Conservation (phyloP, 2,888 invertebrate species). For the Athalia rosae region DNA sequence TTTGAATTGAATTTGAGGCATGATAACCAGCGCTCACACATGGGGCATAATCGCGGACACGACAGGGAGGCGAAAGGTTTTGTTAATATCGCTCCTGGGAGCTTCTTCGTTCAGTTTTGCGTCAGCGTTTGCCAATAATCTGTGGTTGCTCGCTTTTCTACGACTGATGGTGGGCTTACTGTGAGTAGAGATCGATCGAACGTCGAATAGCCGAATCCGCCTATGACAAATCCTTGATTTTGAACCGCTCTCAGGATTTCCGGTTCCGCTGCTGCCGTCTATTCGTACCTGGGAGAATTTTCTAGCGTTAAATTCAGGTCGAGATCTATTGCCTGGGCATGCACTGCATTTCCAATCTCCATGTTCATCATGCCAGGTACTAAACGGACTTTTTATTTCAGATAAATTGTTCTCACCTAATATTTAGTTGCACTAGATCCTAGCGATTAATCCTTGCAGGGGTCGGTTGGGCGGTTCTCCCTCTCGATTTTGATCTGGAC, state of each 20-base stretch:
- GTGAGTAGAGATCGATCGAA: constrained; percentile 66
- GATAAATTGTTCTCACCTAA: not conserved
- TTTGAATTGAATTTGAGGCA: constrained; percentile 66
- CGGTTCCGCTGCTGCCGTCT: constrained; percentile 75
- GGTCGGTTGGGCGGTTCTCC: constrained; percentile 68
- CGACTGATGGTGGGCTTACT: constrained; percentile 76
- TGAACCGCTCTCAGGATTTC: constrained; percentile 61
- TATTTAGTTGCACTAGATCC: not conserved
- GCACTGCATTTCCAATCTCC: constrained; percentile 68
- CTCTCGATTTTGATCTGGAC: constrained; percentile 64
- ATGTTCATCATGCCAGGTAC: constrained; percentile 65
- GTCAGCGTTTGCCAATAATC: constrained; percentile 75
- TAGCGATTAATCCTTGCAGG: constrained; percentile 48
- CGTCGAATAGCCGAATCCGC: not conserved
- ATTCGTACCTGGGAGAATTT: constrained; percentile 76
- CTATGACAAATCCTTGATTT: not conserved
- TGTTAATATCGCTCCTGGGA: constrained; percentile 74
- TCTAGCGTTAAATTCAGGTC: constrained; percentile 73
- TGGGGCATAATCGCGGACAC: constrained; percentile 79
- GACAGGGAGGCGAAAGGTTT: constrained; percentile 74
- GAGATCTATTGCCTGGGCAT: constrained; percentile 70
- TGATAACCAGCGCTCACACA: constrained; percentile 77
- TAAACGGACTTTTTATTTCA: too few species aligned
- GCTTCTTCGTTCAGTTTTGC: constrained; percentile 74
- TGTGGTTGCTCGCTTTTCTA: constrained; percentile 75